Evolutionary conservation across 1,140 invertebrate genomes (phyloP).

Genomic region (Hylyphantes graminicola): DNA sequence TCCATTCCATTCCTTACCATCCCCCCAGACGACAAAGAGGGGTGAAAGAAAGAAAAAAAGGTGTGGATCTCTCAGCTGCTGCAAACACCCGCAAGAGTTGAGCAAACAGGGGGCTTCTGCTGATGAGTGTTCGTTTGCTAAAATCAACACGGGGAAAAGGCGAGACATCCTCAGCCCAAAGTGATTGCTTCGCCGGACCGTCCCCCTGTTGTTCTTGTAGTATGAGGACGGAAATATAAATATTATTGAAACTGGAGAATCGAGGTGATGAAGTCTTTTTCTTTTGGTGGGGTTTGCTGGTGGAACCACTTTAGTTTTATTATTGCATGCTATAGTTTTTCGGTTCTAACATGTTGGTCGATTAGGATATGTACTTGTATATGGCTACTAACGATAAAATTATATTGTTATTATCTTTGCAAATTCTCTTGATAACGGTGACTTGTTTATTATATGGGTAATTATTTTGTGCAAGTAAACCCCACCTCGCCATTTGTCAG

Average conservation of each 20-base stretch:
- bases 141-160: conserved; percentile 33
- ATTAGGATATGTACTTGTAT: too few relatives aligned
- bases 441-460: too few relatives aligned
- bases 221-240: conserved; percentile 29
- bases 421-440: too few relatives aligned
- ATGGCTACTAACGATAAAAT: too few relatives aligned
- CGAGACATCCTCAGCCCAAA: conserved; percentile 22
- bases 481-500: too few relatives aligned
- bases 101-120: conserved; percentile 36
- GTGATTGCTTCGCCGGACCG: conserved; percentile 26
- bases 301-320: too few relatives aligned
- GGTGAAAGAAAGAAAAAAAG: not conserved
- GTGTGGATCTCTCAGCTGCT: conserved; percentile 32
- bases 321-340: too few relatives aligned
- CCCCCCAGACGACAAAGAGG: not conserved
- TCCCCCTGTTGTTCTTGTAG: conserved; percentile 11
- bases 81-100: conserved; percentile 51
- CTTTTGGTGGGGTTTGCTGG: too few relatives aligned
- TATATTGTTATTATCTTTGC: too few relatives aligned
- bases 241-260: conserved; percentile 33
- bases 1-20: not conserved
- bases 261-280: too few relatives aligned
- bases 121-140: conserved; percentile 51
- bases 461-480: too few relatives aligned
- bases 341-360: too few relatives aligned